Conservation (phyloP, 2,113 vertebrate genomes). For the Phocoena sinus region DNA sequence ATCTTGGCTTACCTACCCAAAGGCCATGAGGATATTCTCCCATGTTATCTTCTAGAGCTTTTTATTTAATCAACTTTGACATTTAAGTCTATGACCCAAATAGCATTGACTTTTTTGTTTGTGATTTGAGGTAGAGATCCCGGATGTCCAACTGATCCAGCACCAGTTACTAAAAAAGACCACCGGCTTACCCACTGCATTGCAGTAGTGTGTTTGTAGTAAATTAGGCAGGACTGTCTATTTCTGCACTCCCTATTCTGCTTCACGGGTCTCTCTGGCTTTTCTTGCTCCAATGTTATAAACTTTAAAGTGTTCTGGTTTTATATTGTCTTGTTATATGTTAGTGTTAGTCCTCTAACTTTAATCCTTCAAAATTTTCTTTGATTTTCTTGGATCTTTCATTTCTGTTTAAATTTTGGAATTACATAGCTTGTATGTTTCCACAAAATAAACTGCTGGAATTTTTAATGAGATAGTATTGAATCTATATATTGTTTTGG, state of each 20-base stretch:
- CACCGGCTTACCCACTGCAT: accelerated
- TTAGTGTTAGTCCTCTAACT: not conserved
- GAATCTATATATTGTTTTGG: not conserved
- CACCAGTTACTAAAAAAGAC: not conserved
- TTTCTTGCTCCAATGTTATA: not conserved
- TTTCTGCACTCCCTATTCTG: not conserved
- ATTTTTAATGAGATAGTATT: not conserved
- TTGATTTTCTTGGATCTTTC: not conserved
- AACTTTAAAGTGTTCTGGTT: not conserved
- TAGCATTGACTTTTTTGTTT: not conserved
- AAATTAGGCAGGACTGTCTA: not conserved
- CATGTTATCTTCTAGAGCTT: too few relatives aligned
- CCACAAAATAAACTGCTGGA: not conserved
- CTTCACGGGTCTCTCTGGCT: not conserved
- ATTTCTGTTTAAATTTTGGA: not conserved
- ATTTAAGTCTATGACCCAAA: too few relatives aligned
- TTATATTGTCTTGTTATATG: not conserved
- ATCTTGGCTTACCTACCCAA: too few relatives aligned
- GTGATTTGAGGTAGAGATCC: not conserved
- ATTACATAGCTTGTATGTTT: not conserved
- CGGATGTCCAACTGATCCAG: not conserved
- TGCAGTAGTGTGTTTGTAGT: not conserved
- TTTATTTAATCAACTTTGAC: too few relatives aligned
- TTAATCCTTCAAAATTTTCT: not conserved
- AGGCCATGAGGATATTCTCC: too few relatives aligned